These are phyloP conservation scores for Cassiopea xamachana DNA, from an alignment of 30 jellyfish, hydroid and myxozoan genomes.

Conservation along the genomic window DNA sequence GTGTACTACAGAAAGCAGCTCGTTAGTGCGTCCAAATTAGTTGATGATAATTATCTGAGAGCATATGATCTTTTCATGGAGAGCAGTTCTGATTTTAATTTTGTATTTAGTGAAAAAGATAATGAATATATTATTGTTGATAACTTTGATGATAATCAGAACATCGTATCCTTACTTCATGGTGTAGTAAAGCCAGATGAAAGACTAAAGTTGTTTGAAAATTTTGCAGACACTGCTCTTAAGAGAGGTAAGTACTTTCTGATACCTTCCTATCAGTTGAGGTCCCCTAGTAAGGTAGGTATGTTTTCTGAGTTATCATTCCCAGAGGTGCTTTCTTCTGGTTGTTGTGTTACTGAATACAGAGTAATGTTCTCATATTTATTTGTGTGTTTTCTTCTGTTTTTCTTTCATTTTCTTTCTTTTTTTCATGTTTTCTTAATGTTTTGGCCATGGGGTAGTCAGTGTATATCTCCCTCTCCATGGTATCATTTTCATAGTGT, in stretches of 20 bases:
- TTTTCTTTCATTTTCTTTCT: too few relatives aligned
- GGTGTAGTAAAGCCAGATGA: constrained; percentile 33
- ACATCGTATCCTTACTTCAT: constrained; percentile 6
- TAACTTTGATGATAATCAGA: constrained; percentile 39
- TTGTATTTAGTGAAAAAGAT: constrained; percentile 10
- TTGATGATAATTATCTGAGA: constrained; percentile 38
- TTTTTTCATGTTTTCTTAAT: too few relatives aligned
- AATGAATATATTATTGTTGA: constrained; percentile 29
- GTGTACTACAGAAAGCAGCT: constrained; percentile 26
- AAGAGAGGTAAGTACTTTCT: constrained; percentile 35
- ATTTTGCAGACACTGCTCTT: constrained; percentile 29
- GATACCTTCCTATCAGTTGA: too few relatives aligned
- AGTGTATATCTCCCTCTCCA: too few relatives aligned
- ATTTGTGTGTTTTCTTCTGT: too few relatives aligned
- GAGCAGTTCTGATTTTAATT: constrained; percentile 40
- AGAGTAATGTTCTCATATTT: too few relatives aligned
- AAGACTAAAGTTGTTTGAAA: constrained; percentile 20
- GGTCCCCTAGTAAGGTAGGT: too few relatives aligned
- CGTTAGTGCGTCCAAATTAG: neutral
- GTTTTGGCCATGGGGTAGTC: too few relatives aligned
- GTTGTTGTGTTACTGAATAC: too few relatives aligned
- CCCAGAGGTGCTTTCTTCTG: too few relatives aligned
- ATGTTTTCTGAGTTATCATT: too few relatives aligned
- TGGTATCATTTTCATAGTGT: too few relatives aligned
- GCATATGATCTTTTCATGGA: constrained; percentile 21